A percentile compares a stretch with the other conserved stretches of the same genome.
These are phyloP conservation scores for Osedax fenrisi DNA, from an alignment of 2,888 invertebrate genomes.

Conservation along the genomic window DNA sequence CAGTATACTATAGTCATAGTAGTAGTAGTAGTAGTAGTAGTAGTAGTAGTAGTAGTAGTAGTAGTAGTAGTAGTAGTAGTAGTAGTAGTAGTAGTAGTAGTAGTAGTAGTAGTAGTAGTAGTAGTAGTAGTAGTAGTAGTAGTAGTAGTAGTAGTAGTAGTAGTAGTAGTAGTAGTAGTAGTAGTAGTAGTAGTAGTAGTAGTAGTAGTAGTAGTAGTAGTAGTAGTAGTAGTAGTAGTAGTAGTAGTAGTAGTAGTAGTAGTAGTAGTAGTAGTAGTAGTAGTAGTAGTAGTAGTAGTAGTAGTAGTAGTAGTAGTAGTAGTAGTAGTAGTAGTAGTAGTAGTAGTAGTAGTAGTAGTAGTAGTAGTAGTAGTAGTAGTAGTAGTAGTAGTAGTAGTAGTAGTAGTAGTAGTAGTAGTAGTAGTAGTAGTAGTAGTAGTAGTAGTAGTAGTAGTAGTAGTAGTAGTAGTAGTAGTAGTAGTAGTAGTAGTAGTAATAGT, in stretches of 20 bases:
- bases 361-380: conserved; percentile 31
- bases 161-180: conserved; percentile 30
- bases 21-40: conserved; percentile 21
- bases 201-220: conserved; percentile 33
- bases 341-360: conserved; percentile 33
- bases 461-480: conserved; percentile 31
- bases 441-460: conserved; percentile 32
- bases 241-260: conserved; percentile 30
- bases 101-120: conserved; percentile 17
- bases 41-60: conserved; percentile 21
- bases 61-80: conserved; percentile 19
- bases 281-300: conserved; percentile 33
- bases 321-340: conserved; percentile 34
- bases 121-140: conserved; percentile 23
- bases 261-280: conserved; percentile 33
- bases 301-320: conserved; percentile 34
- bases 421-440: conserved; percentile 32
- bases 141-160: conserved; percentile 21
- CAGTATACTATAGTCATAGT: no score
- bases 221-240: conserved; percentile 33
- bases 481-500: no score
- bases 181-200: conserved; percentile 33
- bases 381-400: conserved; percentile 32
- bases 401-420: conserved; percentile 32
- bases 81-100: conserved; percentile 17